A percentile compares a stretch with the other conserved stretches of the same genome.
Evolutionary conservation across 1,140 invertebrate genomes (phyloP).

Genomic region (Apis dorsata): DNA sequence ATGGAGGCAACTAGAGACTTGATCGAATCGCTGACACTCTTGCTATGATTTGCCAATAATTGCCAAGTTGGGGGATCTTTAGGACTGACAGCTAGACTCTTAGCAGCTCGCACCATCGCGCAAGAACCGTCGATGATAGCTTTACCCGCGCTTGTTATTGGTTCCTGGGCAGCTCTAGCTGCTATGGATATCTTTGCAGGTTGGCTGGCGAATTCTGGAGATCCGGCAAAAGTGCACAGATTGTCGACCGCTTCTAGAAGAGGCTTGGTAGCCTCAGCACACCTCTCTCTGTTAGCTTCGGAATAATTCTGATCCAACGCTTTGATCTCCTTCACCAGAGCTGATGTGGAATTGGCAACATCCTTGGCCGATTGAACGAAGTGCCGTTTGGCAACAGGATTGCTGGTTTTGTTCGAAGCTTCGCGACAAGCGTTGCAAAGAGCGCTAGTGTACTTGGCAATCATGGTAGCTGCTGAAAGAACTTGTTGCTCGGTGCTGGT

Average conservation of each 20-base stretch:
- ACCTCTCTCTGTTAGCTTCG: conserved; percentile 87
- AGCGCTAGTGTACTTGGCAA: conserved; percentile 97
- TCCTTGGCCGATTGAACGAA: conserved; percentile 99
- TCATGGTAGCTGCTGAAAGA: conserved; percentile 93
- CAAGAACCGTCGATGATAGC: conserved; percentile 92
- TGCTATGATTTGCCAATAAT: conserved; percentile 94
- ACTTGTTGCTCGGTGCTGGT: conserved; percentile 91
- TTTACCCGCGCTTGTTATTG: conserved; percentile 91
- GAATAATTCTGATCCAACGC: conserved; percentile 92
- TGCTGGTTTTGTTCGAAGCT: conserved; percentile 94
- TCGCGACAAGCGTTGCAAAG: conserved; percentile 96
- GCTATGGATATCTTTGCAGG: conserved; percentile 94
- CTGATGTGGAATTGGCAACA: conserved; percentile 97
- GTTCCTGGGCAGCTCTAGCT: conserved; percentile 90
- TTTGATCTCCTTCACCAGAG: conserved; percentile 97
- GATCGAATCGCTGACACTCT: conserved; percentile 97
- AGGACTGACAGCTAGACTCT: conserved; percentile 92
- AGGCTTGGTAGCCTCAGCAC: conserved; percentile 90
- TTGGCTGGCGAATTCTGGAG: conserved; percentile 94
- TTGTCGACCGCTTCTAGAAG: conserved; percentile 95
- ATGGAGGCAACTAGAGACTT: conserved; percentile 95
- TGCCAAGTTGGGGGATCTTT: conserved; percentile 97
- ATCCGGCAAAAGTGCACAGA: conserved; percentile 94
- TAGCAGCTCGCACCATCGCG: conserved; percentile 94
- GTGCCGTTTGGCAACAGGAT: conserved; percentile 96